A percentile compares a stretch with the other conserved stretches of the same genome.
Conservation (phyloP, 2,888 invertebrate species). For the Cryptus viduatorius region DNA sequence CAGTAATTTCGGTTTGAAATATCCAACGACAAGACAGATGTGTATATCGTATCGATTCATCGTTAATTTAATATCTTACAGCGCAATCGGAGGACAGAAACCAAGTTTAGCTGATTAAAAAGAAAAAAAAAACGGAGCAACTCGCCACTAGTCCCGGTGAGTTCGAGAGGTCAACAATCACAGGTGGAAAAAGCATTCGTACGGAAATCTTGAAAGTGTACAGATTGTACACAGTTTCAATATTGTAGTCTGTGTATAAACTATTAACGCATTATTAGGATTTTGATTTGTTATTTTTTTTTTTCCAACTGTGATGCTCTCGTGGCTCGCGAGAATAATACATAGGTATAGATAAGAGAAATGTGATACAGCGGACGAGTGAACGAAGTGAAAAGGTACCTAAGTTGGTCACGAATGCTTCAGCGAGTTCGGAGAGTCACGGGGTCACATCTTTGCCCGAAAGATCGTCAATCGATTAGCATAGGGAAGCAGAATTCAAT, state of each 20-base stretch:
- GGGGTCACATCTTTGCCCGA: constrained; percentile 8
- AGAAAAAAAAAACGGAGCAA: constrained; percentile 18
- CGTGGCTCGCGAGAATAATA: constrained; percentile 30
- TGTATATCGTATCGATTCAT: background rate
- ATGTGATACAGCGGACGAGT: constrained; percentile 39
- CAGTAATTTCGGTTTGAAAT: constrained; percentile 49
- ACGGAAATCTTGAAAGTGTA: background rate
- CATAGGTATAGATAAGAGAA: constrained; percentile 37
- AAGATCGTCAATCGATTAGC: constrained; percentile 19
- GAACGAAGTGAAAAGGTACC: constrained; percentile 1
- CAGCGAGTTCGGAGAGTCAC: background rate
- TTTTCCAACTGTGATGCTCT: constrained; percentile 7
- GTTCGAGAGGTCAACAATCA: constrained; percentile 16
- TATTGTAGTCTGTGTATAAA: background rate
- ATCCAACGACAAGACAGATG: constrained; percentile 1
- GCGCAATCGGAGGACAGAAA: constrained; percentile 50
- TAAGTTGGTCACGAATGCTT: background rate
- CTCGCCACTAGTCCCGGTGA: constrained; percentile 61
- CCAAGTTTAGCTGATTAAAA: constrained; percentile 38
- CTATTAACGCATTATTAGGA: background rate
- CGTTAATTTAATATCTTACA: constrained; percentile 41
- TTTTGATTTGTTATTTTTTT: background rate
- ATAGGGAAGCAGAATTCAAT: constrained; percentile 29
- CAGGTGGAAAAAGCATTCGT: constrained; percentile 10
- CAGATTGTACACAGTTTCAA: background rate